phyloP scores from a whole-genome alignment of 2,797 vertebrate genomes.

The Malacoraja senta region DNA sequence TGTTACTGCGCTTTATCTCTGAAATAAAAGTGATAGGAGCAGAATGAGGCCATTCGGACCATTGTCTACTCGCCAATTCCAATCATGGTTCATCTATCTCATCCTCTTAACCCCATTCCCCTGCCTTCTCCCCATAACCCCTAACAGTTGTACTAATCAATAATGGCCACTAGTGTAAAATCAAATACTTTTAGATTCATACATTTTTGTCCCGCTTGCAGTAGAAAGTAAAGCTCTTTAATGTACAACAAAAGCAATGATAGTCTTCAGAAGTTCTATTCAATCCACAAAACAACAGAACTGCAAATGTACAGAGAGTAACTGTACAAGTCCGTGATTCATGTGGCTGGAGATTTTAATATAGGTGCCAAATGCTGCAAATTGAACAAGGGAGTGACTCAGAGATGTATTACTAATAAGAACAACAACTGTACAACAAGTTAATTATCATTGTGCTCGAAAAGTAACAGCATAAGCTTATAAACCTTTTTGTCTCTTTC shows the following conservation, averaged over 20 bases:
- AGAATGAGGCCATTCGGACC: too few species aligned
- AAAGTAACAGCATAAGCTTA: neutral
- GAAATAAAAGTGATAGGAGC: too few species aligned
- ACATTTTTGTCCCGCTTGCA: neutral
- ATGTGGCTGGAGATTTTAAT: neutral
- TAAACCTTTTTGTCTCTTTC: neutral
- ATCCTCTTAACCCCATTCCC: too few species aligned
- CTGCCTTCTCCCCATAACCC: too few species aligned
- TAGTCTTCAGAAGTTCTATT: constrained; percentile 2
- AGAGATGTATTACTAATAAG: neutral
- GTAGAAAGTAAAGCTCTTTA: neutral
- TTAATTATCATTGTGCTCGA: neutral
- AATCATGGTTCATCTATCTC: too few species aligned
- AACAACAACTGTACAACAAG: neutral
- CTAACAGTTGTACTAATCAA: too few species aligned
- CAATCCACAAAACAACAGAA: neutral
- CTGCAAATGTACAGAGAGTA: neutral
- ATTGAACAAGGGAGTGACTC: neutral
- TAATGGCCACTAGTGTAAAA: neutral
- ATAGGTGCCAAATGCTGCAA: neutral
- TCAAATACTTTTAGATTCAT: constrained; percentile 15
- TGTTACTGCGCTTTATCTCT: too few species aligned
- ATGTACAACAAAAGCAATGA: neutral
- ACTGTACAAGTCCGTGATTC: neutral
- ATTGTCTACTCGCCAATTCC: too few species aligned